Evolutionary conservation across 2,113 vertebrate species (phyloP).

Genomic region (Stercorarius parasiticus): DNA sequence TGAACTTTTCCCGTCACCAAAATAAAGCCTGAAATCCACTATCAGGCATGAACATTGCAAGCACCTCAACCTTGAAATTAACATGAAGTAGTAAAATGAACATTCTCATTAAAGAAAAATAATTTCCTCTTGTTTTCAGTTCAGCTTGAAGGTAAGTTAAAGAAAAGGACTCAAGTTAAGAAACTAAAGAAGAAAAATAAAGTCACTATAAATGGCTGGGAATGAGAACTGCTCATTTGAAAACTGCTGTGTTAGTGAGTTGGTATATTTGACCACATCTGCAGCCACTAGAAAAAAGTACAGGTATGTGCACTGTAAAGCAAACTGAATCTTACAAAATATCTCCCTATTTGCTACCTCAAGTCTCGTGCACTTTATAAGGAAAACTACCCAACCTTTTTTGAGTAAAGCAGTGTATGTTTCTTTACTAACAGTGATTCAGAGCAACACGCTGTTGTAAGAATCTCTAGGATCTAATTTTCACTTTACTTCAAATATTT

Average conservation of each 20-base stretch:
- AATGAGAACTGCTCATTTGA: background rate
- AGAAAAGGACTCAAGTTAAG: background rate
- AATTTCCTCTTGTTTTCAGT: background rate
- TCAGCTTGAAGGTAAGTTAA: background rate
- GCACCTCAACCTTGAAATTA: background rate
- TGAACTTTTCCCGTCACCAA: background rate
- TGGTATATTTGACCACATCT: background rate
- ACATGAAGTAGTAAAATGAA: background rate
- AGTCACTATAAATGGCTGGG: background rate
- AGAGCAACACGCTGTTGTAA: background rate
- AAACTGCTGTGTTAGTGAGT: background rate
- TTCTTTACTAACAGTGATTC: background rate
- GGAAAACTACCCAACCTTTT: background rate
- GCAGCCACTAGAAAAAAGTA: background rate
- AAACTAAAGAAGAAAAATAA: background rate
- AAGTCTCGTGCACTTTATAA: background rate
- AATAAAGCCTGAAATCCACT: background rate
- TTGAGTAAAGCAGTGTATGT: background rate
- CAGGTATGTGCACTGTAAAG: background rate
- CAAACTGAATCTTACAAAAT: background rate
- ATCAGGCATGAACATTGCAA: background rate
- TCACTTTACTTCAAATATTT: background rate
- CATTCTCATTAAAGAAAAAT: background rate
- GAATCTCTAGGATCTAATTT: background rate
- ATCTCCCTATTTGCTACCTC: background rate